phyloP scores from a whole-genome alignment of 2,113 vertebrate species.

The Caretta caretta region DNA sequence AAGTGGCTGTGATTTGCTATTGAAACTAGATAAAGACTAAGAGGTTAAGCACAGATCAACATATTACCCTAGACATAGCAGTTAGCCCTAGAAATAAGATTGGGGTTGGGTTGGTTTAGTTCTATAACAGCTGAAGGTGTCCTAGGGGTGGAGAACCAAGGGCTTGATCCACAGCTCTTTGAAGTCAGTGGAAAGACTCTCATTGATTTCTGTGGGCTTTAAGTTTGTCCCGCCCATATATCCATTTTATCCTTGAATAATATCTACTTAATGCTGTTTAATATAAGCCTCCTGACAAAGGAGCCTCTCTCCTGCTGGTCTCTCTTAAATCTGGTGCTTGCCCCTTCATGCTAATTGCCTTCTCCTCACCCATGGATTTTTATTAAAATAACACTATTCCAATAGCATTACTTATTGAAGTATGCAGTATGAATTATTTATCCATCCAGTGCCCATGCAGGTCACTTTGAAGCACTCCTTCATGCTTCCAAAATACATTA shows the following conservation, averaged over 20 bases:
- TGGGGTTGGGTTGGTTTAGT: background rate
- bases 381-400: constrained; percentile 66
- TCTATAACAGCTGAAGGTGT: background rate
- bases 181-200: background rate
- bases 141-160: background rate
- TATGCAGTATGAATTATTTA: constrained; percentile 51
- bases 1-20: constrained; percentile 40
- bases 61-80: background rate
- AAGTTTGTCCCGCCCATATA: background rate
- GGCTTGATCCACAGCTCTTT: background rate
- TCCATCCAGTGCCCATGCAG: constrained; percentile 35
- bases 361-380: background rate
- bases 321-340: constrained; percentile 29
- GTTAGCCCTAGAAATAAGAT: background rate
- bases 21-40: background rate
- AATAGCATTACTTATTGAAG: constrained; percentile 58
- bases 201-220: constrained; percentile 4
- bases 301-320: constrained; percentile 19
- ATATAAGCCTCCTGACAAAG: constrained; percentile 44
- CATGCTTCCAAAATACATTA: constrained; percentile 46
- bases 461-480: constrained; percentile 7
- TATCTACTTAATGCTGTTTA: constrained; percentile 10
- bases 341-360: constrained; percentile 36
- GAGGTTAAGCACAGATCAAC: background rate
- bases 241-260: background rate